These are phyloP conservation scores for Jordanella pulchra DNA, from an alignment of 2,797 vertebrate species.

Conservation along the genomic window DNA sequence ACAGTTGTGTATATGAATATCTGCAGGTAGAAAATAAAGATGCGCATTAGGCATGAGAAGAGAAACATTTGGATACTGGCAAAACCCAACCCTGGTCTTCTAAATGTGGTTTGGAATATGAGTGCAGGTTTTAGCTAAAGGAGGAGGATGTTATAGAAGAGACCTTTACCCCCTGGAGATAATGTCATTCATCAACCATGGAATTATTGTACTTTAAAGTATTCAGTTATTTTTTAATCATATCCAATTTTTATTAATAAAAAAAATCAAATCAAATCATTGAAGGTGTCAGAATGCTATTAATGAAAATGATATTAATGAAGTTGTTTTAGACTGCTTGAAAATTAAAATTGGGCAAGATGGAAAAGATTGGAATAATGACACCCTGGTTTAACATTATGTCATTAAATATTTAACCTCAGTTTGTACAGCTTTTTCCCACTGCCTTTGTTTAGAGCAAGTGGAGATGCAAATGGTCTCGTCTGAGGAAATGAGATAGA, in stretches of 20 bases:
- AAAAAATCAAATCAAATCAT: neutral
- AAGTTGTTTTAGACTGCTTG: neutral
- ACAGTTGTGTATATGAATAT: constrained; percentile 19
- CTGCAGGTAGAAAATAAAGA: constrained; percentile 3
- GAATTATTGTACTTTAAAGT: neutral
- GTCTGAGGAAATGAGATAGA: neutral
- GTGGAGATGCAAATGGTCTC: neutral
- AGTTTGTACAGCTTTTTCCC: neutral
- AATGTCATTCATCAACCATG: constrained; percentile 20
- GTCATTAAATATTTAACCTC: neutral
- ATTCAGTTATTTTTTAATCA: too few species aligned
- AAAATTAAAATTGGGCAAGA: neutral
- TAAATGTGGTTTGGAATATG: neutral
- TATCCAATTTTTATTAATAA: neutral
- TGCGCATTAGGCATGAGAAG: constrained; percentile 2
- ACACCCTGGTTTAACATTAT: neutral
- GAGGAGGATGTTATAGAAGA: constrained; percentile 6
- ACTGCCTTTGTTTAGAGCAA: neutral
- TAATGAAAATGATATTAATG: neutral
- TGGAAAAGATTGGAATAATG: neutral
- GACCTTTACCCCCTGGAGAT: neutral
- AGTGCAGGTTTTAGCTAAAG: constrained; percentile 15
- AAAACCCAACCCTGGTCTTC: neutral
- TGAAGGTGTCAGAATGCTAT: neutral
- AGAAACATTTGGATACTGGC: neutral